Base-by-base conservation (phyloP, 53 echinoderm and acorn worm species). In the Holothuria scabra region DNA sequence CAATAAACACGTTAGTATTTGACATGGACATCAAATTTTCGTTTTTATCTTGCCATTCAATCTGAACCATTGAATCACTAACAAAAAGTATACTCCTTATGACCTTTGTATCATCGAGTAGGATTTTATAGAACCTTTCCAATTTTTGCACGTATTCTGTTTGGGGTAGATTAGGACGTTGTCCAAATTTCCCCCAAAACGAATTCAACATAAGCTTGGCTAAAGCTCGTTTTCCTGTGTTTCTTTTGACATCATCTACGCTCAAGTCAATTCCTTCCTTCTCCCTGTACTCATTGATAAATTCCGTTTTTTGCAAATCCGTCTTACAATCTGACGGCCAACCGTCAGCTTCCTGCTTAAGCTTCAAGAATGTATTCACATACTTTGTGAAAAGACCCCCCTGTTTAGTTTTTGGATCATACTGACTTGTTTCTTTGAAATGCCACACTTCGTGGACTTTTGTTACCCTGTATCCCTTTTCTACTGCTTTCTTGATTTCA, bases 271-370 rank as follows among this genome's bases (percentile, higher is more conserved):
- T 71, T 3, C 90, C 93, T 49, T 87, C 93, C 44, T 72, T 86
- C 23, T 84, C 76, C 6, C 33, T 16, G 58, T 89, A 94, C 6
- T 48, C 10, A 0, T 76, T 18, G 25, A 94, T 76, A 64, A 91
- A 94, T 16, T 29, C 30, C 5, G 21, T 21, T 30, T 16, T 61
- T 9, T 1, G 46, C 5, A n/a, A 9, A 9, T 91, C 28, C 3
- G 81, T 84, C 22, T 57, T 37, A 82, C 89, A 91, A 62, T 74
- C 84, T 0, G 55, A 6, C 5, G 94, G 94, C 94, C 94, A 94
- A 2, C 89, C 91, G 12, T 86, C 86, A 1, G 91, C 83, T 67
- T 94, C 94, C 57, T 94, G 91, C 66, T 94, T 94, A 8, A 89
- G 49, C 30, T 89, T 94, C 4, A 94, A 49, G 26, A 91, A 94